Percentiles rank a stretch among this genome's conserved stretches.
phyloP scores from a whole-genome alignment of 2,888 invertebrate genomes.

The Omphaloscelis lunosa region DNA sequence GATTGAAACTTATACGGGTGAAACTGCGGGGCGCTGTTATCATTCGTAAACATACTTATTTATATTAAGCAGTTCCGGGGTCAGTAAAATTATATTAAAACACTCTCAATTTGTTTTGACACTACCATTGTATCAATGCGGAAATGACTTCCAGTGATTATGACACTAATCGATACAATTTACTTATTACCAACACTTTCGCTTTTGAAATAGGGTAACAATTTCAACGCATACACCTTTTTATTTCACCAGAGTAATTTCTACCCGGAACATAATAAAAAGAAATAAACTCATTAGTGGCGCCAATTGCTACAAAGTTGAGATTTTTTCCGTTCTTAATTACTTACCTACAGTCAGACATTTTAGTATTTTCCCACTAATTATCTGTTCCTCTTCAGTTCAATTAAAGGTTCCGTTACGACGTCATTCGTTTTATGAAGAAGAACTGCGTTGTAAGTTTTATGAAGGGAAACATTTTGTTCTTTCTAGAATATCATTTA shows the following conservation, averaged over 20 bases:
- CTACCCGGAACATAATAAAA: conserved; percentile 24
- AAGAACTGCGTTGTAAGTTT: conserved; percentile 14
- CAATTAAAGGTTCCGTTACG: conserved; percentile 57
- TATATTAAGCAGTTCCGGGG: no score
- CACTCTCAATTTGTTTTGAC: background rate
- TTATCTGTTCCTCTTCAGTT: conserved; percentile 56
- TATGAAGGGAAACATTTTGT: background rate
- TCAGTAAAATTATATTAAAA: background rate
- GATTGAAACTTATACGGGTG: no score
- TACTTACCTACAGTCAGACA: conserved; percentile 45
- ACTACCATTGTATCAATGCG: background rate
- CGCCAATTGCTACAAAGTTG: conserved; percentile 39
- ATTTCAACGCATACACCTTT: background rate
- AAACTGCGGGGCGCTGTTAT: no score
- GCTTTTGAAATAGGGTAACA: background rate
- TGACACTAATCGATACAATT: no score
- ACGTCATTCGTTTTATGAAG: conserved; percentile 34
- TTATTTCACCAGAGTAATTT: conserved; percentile 10
- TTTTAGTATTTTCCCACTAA: conserved; percentile 59
- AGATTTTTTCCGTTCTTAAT: conserved; percentile 52
- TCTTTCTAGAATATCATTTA: background rate
- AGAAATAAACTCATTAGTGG: conserved; percentile 48
- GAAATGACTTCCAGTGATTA: background rate
- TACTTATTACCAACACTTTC: background rate
- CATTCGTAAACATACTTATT: no score